Evolutionary conservation across 53 echinoderm and acorn worm genomes (phyloP), one percentile per base, ranked within the genome.

Genomic region (Arbacia lixula): DNA sequence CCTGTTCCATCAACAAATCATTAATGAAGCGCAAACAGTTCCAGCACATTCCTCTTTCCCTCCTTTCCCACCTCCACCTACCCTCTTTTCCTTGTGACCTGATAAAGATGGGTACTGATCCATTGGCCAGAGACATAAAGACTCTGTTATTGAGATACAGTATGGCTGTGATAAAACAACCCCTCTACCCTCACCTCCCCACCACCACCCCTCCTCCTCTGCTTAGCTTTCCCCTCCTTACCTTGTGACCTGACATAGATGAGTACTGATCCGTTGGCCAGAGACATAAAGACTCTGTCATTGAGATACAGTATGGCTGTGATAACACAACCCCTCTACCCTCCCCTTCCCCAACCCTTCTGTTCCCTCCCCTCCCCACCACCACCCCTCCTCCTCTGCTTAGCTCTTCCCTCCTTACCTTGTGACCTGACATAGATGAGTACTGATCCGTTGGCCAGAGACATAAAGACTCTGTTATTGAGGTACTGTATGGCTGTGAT

Each of bases 101-200:
- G 64, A 64, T 46, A 67, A 86, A 98, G 37, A 98, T 89, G 27
- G 90, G 88, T 37, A 92, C 90, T 56, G 90, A 84, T 63, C 94
- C 94, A 76, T 98, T 91, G n/a, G 76, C 52, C 72, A 88, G 90
- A 43, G 92, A 91, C 60, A 92, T 85, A 56, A 90, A 98, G 86
- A 98, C 75, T 37, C 92, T 86, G 49, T 92, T 92, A 75, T 91
- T 88, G 66, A 98, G 86, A 71, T 94, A 98, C 85, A 90, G 92
- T 19, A 98, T 61, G 46, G 90, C 85, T 29, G 94, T 76, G 36
- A 98, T 82, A 12, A 94, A 71, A n/a, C n/a, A n/a, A n/a, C n/a
- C n/a, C n/a, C n/a, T n/a, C n/a, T n/a, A n/a, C n/a, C n/a, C n/a
- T n/a, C n/a, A n/a, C n/a, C n/a, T n/a, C n/a, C n/a, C n/a, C n/a